Base-by-base conservation (phyloP, 2,113 vertebrate genomes). In the Phoxinus phoxinus region DNA sequence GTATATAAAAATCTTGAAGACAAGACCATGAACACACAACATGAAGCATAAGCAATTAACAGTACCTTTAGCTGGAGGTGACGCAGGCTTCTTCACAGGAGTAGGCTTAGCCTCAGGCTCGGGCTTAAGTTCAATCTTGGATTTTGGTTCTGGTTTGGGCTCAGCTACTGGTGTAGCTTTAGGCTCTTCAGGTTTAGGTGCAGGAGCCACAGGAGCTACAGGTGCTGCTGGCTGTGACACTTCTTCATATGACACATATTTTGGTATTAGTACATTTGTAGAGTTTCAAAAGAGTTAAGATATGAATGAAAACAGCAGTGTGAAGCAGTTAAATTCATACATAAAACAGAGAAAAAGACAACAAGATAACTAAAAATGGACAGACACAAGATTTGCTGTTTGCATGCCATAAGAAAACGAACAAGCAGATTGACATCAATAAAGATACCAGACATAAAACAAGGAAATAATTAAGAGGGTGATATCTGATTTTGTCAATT, bases 61-160 rank as follows among this genome's bases (percentile, higher is more conserved):
- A 90, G 73, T 95, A 96, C 95, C 95, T 95, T 94, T 94, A 46
- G 91, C 67, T 75, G 92, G 90, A 5, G 88, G 91, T 0, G 84
- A 30, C 10, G 67, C 90, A 1, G 86, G 61, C 87, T 93, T 56
- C 53, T 56, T 56, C 6, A 56, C 53, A 56, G 53, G 53, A 23
- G 53, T 23, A 56, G 53, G 30, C 12, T 71, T 90, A 2, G 86
- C 58, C 86, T 93, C n/a, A 17, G 86, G 84, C 30, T 53, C 17
- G 17, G 51, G 67, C 51, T 75, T 71, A 21, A 59, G 25, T 63
- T 84, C 65, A 53, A 84, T 79, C 30, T 86, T 78, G 11, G 82
- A 56, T 69, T 81, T 83, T 2, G 63, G 88, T 69, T 90, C 19
- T 78, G 27, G 73, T 89, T 85, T 2, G 21, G 85, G 80, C 83